Percentiles rank a stretch among this genome's conserved stretches.
These are phyloP conservation scores for Tetanocera ferruginea DNA, from an alignment of 2,888 invertebrate species.

Conservation along the genomic window DNA sequence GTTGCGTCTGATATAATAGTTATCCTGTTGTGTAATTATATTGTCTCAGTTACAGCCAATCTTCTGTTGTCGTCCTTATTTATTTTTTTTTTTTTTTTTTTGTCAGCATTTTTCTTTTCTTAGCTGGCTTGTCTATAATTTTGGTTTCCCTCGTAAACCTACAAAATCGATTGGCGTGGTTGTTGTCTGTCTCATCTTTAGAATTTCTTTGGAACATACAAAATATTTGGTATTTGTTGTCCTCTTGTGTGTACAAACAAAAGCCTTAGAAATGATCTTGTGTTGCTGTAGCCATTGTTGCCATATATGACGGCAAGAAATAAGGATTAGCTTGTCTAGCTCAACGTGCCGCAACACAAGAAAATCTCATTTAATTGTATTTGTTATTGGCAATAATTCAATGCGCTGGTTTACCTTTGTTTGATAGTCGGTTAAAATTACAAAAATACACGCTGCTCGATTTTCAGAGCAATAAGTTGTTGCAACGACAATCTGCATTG, in stretches of 20 bases:
- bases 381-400: background rate
- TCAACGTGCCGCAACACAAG: slow-evolving; percentile 11
- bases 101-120: background rate
- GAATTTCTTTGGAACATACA: slow-evolving; percentile 3
- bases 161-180: slow-evolving; percentile 36
- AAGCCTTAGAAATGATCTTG: slow-evolving; percentile 19
- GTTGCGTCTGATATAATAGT: slow-evolving; percentile 28
- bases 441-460: slow-evolving; percentile 17
- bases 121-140: background rate
- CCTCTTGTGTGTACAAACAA: slow-evolving; percentile 24
- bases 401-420: too few relatives aligned
- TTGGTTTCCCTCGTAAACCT: slow-evolving; percentile 36
- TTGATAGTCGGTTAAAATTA: slow-evolving; percentile 3
- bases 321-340: slow-evolving; percentile 18
- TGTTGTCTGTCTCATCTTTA: slow-evolving; percentile 3
- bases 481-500: background rate
- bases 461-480: slow-evolving; percentile 22
- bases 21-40: slow-evolving; percentile 46
- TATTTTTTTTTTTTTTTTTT: background rate
- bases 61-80: background rate
- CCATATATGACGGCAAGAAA: slow-evolving; percentile 7
- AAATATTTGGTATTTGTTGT: slow-evolving; percentile 39
- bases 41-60: slow-evolving; percentile 20
- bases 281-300: background rate
- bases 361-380: slow-evolving; percentile 5